Evolutionary conservation across 2,113 vertebrate genomes (phyloP).

Genomic region (Neomonachus schauinslandi): DNA sequence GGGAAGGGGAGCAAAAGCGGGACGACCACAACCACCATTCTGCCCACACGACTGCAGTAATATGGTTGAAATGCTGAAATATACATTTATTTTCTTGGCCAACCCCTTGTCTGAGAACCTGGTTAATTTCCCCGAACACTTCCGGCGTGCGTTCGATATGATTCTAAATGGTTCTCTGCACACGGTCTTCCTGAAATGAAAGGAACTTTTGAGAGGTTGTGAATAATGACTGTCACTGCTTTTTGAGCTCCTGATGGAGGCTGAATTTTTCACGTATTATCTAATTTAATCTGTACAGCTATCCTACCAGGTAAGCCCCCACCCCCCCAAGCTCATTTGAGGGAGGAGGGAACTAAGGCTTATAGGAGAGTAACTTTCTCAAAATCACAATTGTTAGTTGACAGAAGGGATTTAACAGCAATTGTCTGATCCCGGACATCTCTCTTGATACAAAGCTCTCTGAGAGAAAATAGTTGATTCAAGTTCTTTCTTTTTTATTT

Average conservation of each 20-base stretch:
- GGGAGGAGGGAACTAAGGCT: not conserved
- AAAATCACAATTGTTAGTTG: not conserved
- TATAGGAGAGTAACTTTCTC: not conserved
- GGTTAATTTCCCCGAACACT: not conserved
- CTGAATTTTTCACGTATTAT: not conserved
- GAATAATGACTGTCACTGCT: not conserved
- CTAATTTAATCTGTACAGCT: not conserved
- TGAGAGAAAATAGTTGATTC: not conserved
- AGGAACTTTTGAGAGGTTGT: not conserved
- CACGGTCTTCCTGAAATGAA: not conserved
- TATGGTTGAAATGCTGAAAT: not conserved
- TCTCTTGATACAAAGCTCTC: not conserved
- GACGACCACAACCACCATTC: not conserved
- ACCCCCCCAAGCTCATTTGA: not conserved
- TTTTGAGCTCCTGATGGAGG: not conserved
- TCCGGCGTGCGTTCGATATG: not conserved
- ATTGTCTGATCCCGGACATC: not conserved
- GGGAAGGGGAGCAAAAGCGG: not conserved
- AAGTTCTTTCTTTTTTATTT: not conserved
- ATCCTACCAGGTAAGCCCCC: not conserved
- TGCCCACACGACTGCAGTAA: accelerated
- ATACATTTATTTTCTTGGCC: not conserved
- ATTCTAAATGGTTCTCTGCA: not conserved
- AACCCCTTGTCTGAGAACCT: not conserved
- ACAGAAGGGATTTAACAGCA: not conserved